Percentiles rank a stretch among this genome's conserved stretches.
Evolutionary conservation across 2,888 invertebrate species (phyloP).

Genomic region (Cephus pulcher): DNA sequence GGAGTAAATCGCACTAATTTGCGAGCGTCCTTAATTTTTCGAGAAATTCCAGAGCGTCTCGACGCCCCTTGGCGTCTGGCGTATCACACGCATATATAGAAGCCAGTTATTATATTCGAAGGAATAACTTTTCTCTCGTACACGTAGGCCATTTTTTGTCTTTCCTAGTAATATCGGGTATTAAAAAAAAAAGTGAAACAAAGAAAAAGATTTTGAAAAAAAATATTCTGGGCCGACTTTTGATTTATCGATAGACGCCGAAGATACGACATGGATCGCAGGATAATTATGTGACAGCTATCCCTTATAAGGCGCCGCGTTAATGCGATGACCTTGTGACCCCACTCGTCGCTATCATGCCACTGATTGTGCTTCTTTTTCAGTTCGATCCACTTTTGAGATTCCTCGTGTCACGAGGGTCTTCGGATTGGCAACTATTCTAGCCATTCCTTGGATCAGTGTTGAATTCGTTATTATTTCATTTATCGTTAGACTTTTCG

Average conservation of each 20-base stretch:
- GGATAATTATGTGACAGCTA: conserved; percentile 4
- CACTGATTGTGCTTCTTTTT: not conserved
- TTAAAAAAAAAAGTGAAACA: no score
- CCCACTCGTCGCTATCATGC: not conserved
- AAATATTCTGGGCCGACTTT: not conserved
- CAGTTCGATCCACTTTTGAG: not conserved
- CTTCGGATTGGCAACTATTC: not conserved
- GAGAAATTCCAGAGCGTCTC: not conserved
- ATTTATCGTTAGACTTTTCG: no score
- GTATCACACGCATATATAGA: not conserved
- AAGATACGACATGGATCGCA: not conserved
- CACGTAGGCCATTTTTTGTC: no score
- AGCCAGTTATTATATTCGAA: not conserved
- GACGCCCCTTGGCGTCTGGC: not conserved
- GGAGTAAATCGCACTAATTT: not conserved
- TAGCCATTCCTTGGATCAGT: not conserved
- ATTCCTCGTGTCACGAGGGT: not conserved
- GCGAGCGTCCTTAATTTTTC: not conserved
- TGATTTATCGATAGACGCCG: not conserved
- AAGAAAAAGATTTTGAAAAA: not conserved
- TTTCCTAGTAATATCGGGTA: no score
- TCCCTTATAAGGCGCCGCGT: not conserved
- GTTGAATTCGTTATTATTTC: not conserved
- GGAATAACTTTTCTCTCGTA: not conserved
- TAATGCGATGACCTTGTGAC: not conserved